Conservation (phyloP, 1,140 invertebrate genomes). For the Portunus trituberculatus region DNA sequence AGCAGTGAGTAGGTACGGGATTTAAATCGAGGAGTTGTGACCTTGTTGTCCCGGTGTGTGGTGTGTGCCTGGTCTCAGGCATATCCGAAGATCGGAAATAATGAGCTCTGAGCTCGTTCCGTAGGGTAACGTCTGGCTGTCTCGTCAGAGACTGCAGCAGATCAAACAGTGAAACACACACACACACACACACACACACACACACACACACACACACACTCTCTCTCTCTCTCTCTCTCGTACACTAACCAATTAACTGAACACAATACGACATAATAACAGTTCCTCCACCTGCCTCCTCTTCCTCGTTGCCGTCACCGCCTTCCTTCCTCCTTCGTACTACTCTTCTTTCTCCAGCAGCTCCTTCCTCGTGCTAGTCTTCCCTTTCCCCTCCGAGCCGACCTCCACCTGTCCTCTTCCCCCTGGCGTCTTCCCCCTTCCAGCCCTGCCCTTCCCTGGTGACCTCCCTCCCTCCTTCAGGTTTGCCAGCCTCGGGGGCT, state of each 20-base stretch:
- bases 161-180: too few species aligned
- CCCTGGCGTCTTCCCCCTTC: not conserved
- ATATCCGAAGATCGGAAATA: too few species aligned
- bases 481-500: conserved; percentile 54
- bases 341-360: not conserved
- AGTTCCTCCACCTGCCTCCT: not conserved
- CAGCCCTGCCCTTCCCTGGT: not conserved
- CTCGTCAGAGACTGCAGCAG: too few species aligned
- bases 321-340: not conserved
- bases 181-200: too few species aligned
- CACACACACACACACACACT: not conserved
- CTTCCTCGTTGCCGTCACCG: not conserved
- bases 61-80: too few species aligned
- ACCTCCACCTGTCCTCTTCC: not conserved
- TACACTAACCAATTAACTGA: too few species aligned
- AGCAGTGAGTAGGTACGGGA: too few species aligned
- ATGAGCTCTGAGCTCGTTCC: too few species aligned
- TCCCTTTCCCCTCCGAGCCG: not conserved
- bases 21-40: too few species aligned
- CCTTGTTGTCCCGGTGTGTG: too few species aligned
- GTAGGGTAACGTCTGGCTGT: too few species aligned
- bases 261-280: too few species aligned
- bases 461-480: conserved; percentile 33
- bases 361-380: not conserved
- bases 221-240: not conserved